These are phyloP conservation scores for Homalodisca vitripennis DNA, from an alignment of 1,140 invertebrate genomes.

Conservation along the genomic window DNA sequence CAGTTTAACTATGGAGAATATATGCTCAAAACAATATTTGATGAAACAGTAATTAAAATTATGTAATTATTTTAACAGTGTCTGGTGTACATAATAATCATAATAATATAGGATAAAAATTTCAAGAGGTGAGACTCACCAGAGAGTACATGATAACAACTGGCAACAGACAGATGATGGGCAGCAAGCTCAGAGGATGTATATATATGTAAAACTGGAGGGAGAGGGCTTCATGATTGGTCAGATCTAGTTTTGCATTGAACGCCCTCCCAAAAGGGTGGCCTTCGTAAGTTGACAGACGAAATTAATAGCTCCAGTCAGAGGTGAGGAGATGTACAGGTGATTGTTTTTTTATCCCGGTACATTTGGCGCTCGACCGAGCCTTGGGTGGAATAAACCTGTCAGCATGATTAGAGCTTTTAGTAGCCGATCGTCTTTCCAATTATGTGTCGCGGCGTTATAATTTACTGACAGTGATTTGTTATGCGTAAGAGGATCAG, in stretches of 20 bases:
- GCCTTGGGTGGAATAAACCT: not conserved
- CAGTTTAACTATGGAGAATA: too few relatives aligned
- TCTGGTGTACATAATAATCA: too few relatives aligned
- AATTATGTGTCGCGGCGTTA: not conserved
- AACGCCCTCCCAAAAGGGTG: slow-evolving; percentile 2
- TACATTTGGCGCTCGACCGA: not conserved
- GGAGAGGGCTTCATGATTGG: slow-evolving; percentile 4
- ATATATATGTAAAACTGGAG: slow-evolving; percentile 7
- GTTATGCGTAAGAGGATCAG: not conserved
- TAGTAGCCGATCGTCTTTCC: not conserved
- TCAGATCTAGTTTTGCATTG: slow-evolving; percentile 18
- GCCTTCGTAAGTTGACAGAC: not conserved
- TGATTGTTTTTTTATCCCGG: not conserved
- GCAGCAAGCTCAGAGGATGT: not conserved
- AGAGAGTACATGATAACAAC: slow-evolving; percentile 2
- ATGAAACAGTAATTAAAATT: too few relatives aligned
- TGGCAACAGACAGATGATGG: not conserved
- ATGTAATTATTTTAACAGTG: too few relatives aligned
- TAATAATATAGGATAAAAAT: too few relatives aligned
- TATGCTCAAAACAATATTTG: too few relatives aligned
- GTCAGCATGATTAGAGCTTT: slow-evolving; percentile 8
- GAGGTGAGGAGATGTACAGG: not conserved
- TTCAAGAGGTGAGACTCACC: not conserved
- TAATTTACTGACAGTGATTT: not conserved
- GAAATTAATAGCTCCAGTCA: slow-evolving; percentile 23